These are phyloP conservation scores for Bombus terrestris DNA, from an alignment of 1,140 invertebrate genomes.

Conservation along the genomic window DNA sequence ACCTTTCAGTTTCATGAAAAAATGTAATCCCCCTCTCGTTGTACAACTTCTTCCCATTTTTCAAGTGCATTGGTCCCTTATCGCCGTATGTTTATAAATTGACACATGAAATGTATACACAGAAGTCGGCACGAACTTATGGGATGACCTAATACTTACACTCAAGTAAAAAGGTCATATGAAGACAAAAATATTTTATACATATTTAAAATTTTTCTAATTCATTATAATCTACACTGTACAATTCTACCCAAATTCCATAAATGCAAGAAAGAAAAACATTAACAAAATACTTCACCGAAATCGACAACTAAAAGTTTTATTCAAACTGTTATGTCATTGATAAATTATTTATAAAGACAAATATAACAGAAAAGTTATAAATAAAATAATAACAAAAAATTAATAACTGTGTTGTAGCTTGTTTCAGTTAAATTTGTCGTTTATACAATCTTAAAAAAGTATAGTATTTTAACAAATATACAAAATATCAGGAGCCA, in stretches of 20 bases:
- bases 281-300: background rate
- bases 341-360: background rate
- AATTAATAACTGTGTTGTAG: background rate
- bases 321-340: constrained; percentile 13
- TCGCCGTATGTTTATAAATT: too few relatives aligned
- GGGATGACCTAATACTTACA: too few relatives aligned
- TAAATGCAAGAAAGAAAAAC: too few relatives aligned
- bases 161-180: background rate
- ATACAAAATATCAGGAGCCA: constrained; percentile 7
- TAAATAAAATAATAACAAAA: background rate
- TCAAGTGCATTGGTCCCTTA: too few relatives aligned
- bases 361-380: background rate
- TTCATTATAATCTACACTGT: background rate
- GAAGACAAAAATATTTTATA: background rate
- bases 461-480: background rate
- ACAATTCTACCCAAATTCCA: background rate
- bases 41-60: too few relatives aligned
- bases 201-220: background rate
- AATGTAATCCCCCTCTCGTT: too few relatives aligned
- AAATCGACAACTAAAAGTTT: background rate
- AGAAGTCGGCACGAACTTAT: too few relatives aligned
- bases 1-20: too few relatives aligned
- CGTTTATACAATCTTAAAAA: background rate
- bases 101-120: too few relatives aligned
- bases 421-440: background rate